A percentile compares a stretch with the other conserved stretches of the same genome.
These are phyloP conservation scores for Vidua chalybeata DNA, from an alignment of 2,113 vertebrate species.

Conservation along the genomic window DNA sequence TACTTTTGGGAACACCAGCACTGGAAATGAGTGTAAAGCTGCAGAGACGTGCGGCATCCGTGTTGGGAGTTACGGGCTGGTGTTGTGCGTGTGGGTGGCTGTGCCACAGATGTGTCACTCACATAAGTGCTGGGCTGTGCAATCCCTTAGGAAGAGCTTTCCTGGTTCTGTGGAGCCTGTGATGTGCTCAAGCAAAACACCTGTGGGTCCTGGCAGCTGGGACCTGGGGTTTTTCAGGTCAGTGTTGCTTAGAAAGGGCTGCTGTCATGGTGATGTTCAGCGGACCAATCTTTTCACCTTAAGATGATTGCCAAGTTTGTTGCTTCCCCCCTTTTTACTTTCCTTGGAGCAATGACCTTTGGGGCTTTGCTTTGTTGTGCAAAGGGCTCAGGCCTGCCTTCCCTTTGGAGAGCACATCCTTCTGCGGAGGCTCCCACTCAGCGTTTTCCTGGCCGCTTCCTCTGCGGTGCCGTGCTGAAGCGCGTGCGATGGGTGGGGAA, in stretches of 20 bases:
- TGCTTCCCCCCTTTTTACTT: background rate
- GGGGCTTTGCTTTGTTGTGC: slow-evolving; percentile 6
- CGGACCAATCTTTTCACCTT: background rate
- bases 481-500: background rate
- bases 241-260: background rate
- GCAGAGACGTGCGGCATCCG: background rate
- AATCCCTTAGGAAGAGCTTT: background rate
- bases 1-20: fast-evolving
- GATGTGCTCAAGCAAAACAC: background rate
- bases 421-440: background rate
- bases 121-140: background rate
- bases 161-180: background rate
- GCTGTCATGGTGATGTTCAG: background rate
- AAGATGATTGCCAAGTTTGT: background rate
- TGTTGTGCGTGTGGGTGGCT: background rate
- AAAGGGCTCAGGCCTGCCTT: background rate
- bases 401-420: background rate
- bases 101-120: background rate
- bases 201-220: background rate
- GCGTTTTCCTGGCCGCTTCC: background rate
- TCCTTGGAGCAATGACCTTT: fast-evolving
- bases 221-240: background rate
- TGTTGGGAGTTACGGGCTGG: background rate
- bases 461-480: background rate
- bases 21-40: background rate